phyloP scores from a whole-genome alignment of 2,113 vertebrate species.

The Theristicus caerulescens region DNA sequence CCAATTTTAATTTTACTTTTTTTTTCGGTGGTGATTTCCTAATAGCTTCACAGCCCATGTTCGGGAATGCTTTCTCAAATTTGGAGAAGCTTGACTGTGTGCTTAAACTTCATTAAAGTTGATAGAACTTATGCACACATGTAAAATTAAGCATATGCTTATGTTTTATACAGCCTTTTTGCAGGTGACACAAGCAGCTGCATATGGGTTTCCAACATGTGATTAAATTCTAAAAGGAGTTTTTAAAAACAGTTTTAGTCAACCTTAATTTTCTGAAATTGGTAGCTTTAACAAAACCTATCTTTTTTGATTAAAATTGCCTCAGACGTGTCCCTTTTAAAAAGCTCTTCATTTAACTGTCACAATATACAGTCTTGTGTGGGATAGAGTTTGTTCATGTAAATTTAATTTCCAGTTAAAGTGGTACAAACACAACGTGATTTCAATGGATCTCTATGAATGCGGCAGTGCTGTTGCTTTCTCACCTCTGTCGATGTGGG shows the following conservation, averaged over 20 bases:
- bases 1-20: neutral
- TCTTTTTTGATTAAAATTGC: constrained; percentile 68
- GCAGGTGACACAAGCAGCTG: constrained; percentile 61
- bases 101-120: constrained; percentile 38
- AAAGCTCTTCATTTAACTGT: constrained; percentile 64
- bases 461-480: neutral
- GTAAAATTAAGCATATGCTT: constrained; percentile 52
- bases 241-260: constrained; percentile 61
- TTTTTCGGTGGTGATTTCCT: neutral
- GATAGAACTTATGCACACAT: constrained; percentile 28
- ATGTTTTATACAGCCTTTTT: constrained; percentile 17
- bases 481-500: neutral
- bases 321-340: constrained; percentile 44
- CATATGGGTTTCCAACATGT: constrained; percentile 43
- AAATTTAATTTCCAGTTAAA: constrained; percentile 58
- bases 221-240: constrained; percentile 61
- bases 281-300: constrained; percentile 65
- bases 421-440: constrained; percentile 25
- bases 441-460: neutral
- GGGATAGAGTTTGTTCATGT: constrained; percentile 51
- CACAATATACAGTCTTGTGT: constrained; percentile 59
- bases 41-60: neutral
- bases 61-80: neutral
- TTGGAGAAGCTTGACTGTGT: neutral
- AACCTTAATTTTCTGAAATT: constrained; percentile 69